A percentile compares a stretch with the other conserved stretches of the same genome.
These are phyloP conservation scores for Diorhabda sublineata DNA, from an alignment of 1,140 invertebrate genomes.

Conservation along the genomic window DNA sequence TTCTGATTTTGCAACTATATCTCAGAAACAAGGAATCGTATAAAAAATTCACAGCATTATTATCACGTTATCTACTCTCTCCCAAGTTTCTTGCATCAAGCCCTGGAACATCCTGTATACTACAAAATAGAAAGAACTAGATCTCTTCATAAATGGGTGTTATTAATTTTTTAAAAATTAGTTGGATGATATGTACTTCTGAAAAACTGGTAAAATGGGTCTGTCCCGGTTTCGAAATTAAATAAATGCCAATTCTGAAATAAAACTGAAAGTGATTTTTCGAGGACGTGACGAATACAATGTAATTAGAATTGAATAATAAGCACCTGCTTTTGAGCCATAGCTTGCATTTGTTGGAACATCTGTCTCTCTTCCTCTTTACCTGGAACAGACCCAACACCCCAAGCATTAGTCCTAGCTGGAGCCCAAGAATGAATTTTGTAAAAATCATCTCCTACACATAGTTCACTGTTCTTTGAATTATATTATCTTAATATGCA, in stretches of 20 bases:
- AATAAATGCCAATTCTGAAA: background rate
- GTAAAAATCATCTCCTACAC: background rate
- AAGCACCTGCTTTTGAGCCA: slow-evolving; percentile 94
- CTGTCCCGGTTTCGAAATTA: background rate
- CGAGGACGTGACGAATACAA: slow-evolving; percentile 9
- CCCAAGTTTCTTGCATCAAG: too few relatives aligned
- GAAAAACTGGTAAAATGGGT: background rate
- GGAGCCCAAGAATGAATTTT: slow-evolving; percentile 11
- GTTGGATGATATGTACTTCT: background rate
- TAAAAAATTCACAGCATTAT: too few relatives aligned
- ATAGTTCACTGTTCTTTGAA: background rate
- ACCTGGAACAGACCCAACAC: slow-evolving; percentile 61
- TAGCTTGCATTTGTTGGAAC: slow-evolving; percentile 93
- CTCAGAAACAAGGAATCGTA: too few relatives aligned
- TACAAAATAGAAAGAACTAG: too few relatives aligned
- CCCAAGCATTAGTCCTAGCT: slow-evolving; percentile 39
- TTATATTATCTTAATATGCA: too few relatives aligned
- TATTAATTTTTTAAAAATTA: too few relatives aligned
- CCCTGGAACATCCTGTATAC: too few relatives aligned
- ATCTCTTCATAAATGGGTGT: too few relatives aligned
- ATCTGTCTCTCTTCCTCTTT: slow-evolving; percentile 92
- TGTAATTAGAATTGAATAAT: slow-evolving; percentile 36
- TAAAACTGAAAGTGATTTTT: background rate
- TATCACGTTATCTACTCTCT: too few relatives aligned
- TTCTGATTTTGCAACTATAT: too few relatives aligned